Evolutionary conservation across 2,113 vertebrate species (phyloP).

Genomic region (Crotalus horridus): DNA sequence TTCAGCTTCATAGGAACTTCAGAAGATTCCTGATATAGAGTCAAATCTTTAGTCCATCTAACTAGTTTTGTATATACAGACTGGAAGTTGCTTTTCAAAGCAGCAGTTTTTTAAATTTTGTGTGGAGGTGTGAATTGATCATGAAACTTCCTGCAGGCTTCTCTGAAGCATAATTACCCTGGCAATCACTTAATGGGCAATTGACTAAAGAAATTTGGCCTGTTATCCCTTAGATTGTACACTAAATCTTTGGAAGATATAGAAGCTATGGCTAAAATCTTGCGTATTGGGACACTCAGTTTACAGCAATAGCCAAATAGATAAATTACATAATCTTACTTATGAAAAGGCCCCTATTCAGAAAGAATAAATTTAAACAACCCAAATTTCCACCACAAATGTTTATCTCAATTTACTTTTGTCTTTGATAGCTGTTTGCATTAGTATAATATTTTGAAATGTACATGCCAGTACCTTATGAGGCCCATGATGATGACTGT

Average conservation of each 20-base stretch:
- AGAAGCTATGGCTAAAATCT: neutral
- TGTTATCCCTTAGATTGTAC: too few species aligned
- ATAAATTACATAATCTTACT: too few species aligned
- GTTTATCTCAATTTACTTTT: too few species aligned
- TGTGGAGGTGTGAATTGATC: neutral
- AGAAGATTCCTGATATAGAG: neutral
- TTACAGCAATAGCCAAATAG: neutral
- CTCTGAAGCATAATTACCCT: too few species aligned
- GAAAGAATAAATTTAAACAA: too few species aligned
- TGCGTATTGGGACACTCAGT: neutral
- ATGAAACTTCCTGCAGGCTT: too few species aligned
- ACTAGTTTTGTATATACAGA: neutral
- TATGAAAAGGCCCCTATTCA: too few species aligned
- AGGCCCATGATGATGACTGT: neutral
- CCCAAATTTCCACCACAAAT: too few species aligned
- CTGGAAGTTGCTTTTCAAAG: neutral
- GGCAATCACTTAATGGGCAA: too few species aligned
- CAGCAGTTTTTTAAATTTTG: neutral
- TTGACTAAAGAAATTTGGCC: too few species aligned
- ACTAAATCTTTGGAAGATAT: neutral
- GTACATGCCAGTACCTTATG: slow-evolving; percentile 20
- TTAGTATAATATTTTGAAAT: too few species aligned
- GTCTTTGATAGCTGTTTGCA: too few species aligned
- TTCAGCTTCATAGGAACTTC: neutral
- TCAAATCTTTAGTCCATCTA: neutral